Evolutionary conservation across 1,140 invertebrate genomes (phyloP).

Genomic region (Drosophila virilis): DNA sequence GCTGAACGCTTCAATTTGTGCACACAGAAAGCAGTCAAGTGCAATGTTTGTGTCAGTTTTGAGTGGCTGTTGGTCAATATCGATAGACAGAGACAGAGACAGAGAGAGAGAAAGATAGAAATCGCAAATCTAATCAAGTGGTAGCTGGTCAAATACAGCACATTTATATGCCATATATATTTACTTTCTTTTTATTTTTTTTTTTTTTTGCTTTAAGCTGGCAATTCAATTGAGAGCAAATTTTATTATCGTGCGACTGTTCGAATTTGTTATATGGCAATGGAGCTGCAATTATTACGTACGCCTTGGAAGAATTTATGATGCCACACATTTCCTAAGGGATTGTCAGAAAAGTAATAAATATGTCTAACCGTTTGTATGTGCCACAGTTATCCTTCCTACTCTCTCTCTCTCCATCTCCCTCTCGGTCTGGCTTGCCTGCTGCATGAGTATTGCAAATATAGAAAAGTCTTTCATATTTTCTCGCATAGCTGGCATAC

Average conservation of each 20-base stretch:
- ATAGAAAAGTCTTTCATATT: slow-evolving; percentile 56
- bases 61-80: slow-evolving; percentile 7
- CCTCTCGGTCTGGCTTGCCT: not conserved
- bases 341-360: slow-evolving; percentile 62
- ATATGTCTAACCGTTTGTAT: slow-evolving; percentile 23
- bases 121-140: slow-evolving; percentile 76
- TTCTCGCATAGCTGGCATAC: slow-evolving; percentile 49
- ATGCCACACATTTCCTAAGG: slow-evolving; percentile 61
- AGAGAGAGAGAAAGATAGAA: not conserved
- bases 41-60: slow-evolving; percentile 26
- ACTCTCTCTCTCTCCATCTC: not conserved
- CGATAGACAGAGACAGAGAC: slow-evolving; percentile 9
- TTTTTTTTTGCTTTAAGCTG: slow-evolving; percentile 44
- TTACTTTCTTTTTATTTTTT: not conserved
- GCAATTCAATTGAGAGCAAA: slow-evolving; percentile 73
- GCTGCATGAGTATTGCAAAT: slow-evolving; percentile 26
- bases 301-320: slow-evolving; percentile 64
- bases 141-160: slow-evolving; percentile 28
- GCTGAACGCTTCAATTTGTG: slow-evolving; percentile 41
- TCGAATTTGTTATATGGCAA: slow-evolving; percentile 15
- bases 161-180: slow-evolving; percentile 54
- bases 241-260: slow-evolving; percentile 60
- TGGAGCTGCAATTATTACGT: slow-evolving; percentile 58
- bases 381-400: slow-evolving; percentile 4
- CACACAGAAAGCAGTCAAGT: slow-evolving; percentile 23